Percentiles rank a stretch among this genome's conserved stretches.
phyloP scores from a whole-genome alignment of 2,888 invertebrate genomes.

The Parnassius mnemosyne region DNA sequence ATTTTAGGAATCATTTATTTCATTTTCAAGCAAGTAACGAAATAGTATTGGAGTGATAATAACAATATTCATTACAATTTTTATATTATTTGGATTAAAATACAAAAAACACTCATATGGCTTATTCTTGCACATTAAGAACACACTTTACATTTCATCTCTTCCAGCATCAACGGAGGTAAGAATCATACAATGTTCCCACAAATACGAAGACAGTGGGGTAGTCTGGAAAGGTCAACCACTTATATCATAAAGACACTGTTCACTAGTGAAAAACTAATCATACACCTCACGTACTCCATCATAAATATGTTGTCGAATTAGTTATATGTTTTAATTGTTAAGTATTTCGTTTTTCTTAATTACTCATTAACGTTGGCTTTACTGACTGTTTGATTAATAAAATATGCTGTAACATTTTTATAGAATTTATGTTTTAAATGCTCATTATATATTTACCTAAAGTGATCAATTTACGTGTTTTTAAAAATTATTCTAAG shows the following conservation, averaged over 20 bases:
- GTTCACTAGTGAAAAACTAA: slow-evolving; percentile 39
- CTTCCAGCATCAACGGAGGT: slow-evolving; percentile 41
- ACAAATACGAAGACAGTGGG: slow-evolving; percentile 42
- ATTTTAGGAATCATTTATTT: too few species aligned
- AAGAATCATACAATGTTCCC: slow-evolving; percentile 27
- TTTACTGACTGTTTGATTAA: slow-evolving; percentile 21
- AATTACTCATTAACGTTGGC: slow-evolving; percentile 6
- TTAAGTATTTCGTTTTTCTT: slow-evolving; percentile 5
- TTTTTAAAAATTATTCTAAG: too few species aligned
- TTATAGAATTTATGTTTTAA: background rate
- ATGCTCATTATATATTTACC: too few species aligned
- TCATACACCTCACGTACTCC: slow-evolving; percentile 45
- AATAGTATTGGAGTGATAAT: too few species aligned
- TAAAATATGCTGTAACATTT: slow-evolving; percentile 8
- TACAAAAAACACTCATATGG: background rate
- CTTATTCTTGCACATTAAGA: slow-evolving; percentile 17
- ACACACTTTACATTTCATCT: slow-evolving; percentile 34
- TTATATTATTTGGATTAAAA: background rate
- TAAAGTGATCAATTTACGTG: too few species aligned
- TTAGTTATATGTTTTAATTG: slow-evolving; percentile 17
- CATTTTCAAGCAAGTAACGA: too few species aligned
- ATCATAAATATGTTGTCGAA: slow-evolving; percentile 39
- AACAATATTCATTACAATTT: too few species aligned
- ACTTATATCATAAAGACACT: slow-evolving; percentile 36
- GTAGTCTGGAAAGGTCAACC: slow-evolving; percentile 29